Evolutionary conservation across 2,888 invertebrate genomes (phyloP).

Genomic region (Leucophenga maculata): DNA sequence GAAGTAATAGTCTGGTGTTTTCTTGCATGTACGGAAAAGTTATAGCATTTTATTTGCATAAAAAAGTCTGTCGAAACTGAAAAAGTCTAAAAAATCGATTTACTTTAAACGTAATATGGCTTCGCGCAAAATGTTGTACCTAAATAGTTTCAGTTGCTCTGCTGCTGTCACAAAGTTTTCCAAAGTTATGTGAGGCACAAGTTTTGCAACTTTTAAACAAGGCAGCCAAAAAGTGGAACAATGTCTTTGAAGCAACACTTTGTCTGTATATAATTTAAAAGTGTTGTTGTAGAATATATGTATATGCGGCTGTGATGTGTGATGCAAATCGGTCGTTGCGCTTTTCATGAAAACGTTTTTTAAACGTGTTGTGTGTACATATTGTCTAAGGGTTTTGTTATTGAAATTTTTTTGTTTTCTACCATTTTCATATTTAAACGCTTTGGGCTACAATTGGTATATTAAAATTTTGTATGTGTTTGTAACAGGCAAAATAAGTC

Average conservation of each 20-base stretch:
- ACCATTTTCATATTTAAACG: constrained; percentile 20
- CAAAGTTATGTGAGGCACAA: not conserved
- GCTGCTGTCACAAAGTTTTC: not conserved
- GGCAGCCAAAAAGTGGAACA: not conserved
- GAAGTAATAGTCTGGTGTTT: too few relatives aligned
- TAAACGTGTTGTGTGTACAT: constrained; percentile 40
- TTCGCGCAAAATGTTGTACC: too few relatives aligned
- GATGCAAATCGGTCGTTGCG: constrained; percentile 61
- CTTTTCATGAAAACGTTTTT: constrained; percentile 41
- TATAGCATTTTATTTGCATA: too few relatives aligned
- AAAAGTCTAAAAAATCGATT: too few relatives aligned
- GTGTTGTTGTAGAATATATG: not conserved
- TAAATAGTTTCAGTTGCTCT: constrained; percentile 5
- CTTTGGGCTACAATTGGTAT: too few relatives aligned
- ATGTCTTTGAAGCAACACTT: not conserved
- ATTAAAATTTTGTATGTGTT: too few relatives aligned
- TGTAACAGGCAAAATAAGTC: too few relatives aligned
- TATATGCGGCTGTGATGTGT: constrained; percentile 33
- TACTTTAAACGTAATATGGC: too few relatives aligned
- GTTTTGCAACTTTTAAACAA: constrained; percentile 10
- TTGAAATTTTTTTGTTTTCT: constrained; percentile 51
- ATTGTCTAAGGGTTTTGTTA: constrained; percentile 59
- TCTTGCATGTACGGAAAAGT: too few relatives aligned
- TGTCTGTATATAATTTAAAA: not conserved
- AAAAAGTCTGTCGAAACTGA: too few relatives aligned